A percentile compares a stretch with the other conserved stretches of the same genome.
These are phyloP conservation scores for Callospermophilus lateralis DNA, from an alignment of 2,113 vertebrate genomes.

Conservation along the genomic window DNA sequence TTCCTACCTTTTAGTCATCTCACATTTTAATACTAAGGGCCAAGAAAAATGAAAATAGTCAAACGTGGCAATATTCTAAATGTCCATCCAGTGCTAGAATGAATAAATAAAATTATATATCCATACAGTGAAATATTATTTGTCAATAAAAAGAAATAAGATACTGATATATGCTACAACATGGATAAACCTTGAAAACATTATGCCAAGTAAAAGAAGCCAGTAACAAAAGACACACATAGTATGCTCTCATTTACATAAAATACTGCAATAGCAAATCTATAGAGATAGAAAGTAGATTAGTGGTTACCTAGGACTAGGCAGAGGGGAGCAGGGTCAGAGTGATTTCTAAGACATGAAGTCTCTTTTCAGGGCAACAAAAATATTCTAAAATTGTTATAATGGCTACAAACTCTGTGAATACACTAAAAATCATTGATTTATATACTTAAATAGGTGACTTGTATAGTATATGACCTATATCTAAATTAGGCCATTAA, in stretches of 20 bases:
- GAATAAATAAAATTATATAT: not conserved
- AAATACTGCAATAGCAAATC: not conserved
- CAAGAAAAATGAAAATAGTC: not conserved
- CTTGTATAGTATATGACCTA: not conserved
- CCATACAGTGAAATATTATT: not conserved
- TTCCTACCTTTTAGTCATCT: conserved; percentile 29
- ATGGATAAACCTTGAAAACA: not conserved
- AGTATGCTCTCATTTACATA: not conserved
- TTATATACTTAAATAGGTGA: not conserved
- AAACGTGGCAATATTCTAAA: not conserved
- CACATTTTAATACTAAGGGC: conserved; percentile 35
- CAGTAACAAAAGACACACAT: not conserved
- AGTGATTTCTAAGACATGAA: not conserved
- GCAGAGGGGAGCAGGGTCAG: not conserved
- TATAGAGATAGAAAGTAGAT: not conserved
- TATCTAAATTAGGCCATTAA: not conserved
- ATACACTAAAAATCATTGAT: not conserved
- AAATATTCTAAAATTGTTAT: not conserved
- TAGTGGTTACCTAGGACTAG: not conserved
- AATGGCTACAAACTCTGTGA: not conserved
- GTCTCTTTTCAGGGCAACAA: not conserved
- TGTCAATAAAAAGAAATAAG: conserved; percentile 36
- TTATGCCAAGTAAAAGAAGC: not conserved
- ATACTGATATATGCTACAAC: not conserved
- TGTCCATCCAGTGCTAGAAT: not conserved